These are phyloP conservation scores for Turnix velox DNA, from an alignment of 2,113 vertebrate genomes.

Conservation along the genomic window DNA sequence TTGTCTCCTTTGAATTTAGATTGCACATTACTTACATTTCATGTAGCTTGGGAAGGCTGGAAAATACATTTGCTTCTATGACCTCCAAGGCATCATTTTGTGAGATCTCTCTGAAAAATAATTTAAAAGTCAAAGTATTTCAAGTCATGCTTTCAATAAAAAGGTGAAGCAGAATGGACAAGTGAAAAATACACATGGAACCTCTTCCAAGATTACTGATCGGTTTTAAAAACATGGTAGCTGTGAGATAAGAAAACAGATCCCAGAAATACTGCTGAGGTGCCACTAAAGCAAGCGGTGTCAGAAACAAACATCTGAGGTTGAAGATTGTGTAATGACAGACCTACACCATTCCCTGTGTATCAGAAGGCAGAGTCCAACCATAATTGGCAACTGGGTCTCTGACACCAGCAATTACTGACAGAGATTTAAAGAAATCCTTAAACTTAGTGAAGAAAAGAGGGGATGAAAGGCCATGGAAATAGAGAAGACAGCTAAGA, in stretches of 20 bases:
- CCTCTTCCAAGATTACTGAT: not conserved
- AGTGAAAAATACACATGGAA: not conserved
- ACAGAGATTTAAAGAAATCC: not conserved
- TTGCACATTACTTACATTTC: constrained; percentile 79
- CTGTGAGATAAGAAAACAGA: not conserved
- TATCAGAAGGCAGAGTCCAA: not conserved
- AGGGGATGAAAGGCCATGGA: not conserved
- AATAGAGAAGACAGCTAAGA: not conserved
- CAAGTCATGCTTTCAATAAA: not conserved
- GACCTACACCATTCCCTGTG: not conserved
- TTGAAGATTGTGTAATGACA: not conserved
- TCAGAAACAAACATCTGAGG: not conserved
- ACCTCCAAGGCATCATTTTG: constrained; percentile 79
- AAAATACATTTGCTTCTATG: constrained; percentile 79
- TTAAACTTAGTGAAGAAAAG: not conserved
- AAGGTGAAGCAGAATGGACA: not conserved
- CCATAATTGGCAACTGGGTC: not conserved
- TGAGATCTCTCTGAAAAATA: constrained; percentile 78
- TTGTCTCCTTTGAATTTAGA: constrained; percentile 13
- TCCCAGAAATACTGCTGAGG: not conserved
- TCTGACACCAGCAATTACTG: not conserved
- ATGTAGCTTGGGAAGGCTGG: constrained; percentile 72
- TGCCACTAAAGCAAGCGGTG: not conserved
- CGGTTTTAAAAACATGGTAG: not conserved
- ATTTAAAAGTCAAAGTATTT: constrained; percentile 35